Evolutionary conservation across 2,888 invertebrate genomes (phyloP).

Genomic region (Dione juno): DNA sequence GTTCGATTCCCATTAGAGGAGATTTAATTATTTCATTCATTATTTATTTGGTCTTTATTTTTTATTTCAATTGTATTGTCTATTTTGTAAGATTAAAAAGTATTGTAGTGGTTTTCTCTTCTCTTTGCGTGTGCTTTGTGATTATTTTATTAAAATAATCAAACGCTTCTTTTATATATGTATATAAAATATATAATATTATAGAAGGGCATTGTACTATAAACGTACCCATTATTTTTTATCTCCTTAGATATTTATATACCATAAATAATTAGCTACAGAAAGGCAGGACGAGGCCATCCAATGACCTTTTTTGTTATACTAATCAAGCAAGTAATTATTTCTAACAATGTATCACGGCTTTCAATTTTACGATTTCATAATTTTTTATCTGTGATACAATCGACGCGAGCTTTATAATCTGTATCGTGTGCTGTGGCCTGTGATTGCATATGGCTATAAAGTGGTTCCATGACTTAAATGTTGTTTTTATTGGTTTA

Average conservation of each 20-base stretch:
- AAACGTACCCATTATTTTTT: conserved; percentile 4
- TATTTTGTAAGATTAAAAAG: background rate
- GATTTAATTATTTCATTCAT: too few relatives aligned
- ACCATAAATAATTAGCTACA: conserved; percentile 34
- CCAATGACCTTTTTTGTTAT: conserved; percentile 44
- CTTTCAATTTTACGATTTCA: conserved; percentile 44
- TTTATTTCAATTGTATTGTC: background rate
- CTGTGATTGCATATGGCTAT: background rate
- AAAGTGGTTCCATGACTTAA: conserved; percentile 5
- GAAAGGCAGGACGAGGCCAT: conserved; percentile 43
- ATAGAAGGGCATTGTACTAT: background rate
- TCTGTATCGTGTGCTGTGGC: conserved; percentile 24
- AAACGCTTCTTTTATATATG: too few relatives aligned
- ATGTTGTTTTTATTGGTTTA: conserved; percentile 8
- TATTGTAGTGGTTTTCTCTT: background rate
- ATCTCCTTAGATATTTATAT: conserved; percentile 23
- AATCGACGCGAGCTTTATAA: conserved; percentile 32
- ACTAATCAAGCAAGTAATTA: conserved; percentile 47
- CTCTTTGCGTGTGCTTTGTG: background rate
- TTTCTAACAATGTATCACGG: conserved; percentile 37
- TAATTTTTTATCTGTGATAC: conserved; percentile 32
- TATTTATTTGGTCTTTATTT: background rate
- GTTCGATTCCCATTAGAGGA: too few relatives aligned
- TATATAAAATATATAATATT: too few relatives aligned
- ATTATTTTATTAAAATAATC: background rate